Evolutionary conservation across 2,113 vertebrate genomes (phyloP), one percentile per base, ranked within the genome.

Genomic region (Scomber colias): DNA sequence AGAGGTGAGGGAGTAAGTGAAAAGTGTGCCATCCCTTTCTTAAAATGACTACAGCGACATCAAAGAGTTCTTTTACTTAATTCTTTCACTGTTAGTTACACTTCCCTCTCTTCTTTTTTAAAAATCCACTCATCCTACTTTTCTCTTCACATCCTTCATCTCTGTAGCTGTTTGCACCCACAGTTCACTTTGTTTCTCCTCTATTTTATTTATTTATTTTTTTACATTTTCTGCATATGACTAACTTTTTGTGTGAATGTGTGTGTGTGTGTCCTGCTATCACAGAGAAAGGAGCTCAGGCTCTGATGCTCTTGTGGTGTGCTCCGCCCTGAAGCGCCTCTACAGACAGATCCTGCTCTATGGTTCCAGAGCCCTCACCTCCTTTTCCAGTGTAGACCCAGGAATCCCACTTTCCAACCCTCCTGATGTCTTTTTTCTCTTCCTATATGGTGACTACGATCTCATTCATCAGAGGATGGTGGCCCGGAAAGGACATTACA

Each of bases 241-340:
- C 35, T 40, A 9, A 40, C 35, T 40, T 7, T 40, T 7, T 40
- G 35, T 40, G 35, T 10, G 9, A 9, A 9, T 40, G 35, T 40
- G 35, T 40, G 35, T 13, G 2, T 78, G 11, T 61, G 1, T 84
- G 45, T 80, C 2, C 69, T 31, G 17, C 31, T 9, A 2, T 53
- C 4, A 2, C 81, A 97, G 97, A 86, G 95, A 95, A 77, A 73
- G 93, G 2, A 21, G 75, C 67, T 93, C 81, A 8, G 79, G 93
- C 66, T 92, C 92, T 50, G 77, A 92, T 65, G 92, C 92, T 27
- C 11, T 98, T 24, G 87, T 98, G 82, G 94, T 92, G 9, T 98
- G 97, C 79, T 98, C 97, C 13, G 97, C 97, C 45, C 93, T 98
- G 91, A 97, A 96, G 88, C 96, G 84, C 88, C 87, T 86, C 30